A percentile compares a stretch with the other conserved stretches of the same genome.
Conservation (phyloP, 2,113 vertebrate genomes). For the Phaethornis superciliosus region DNA sequence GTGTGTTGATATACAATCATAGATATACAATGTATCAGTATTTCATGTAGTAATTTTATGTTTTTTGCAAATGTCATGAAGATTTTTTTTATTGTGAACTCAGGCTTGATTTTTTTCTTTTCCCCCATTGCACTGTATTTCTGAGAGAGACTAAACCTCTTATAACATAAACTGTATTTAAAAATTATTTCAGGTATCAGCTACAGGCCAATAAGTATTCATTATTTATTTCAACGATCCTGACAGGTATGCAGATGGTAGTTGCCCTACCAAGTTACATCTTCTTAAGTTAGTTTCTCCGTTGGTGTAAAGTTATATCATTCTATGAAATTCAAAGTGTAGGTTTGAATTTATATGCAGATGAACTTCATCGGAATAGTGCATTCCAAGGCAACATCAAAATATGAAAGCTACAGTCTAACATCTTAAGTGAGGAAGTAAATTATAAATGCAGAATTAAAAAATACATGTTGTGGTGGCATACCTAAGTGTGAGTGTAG, state of each 20-base stretch:
- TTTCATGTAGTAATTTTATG: background rate
- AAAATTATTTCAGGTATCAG: background rate
- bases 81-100: background rate
- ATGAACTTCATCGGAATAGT: background rate
- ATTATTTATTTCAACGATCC: background rate
- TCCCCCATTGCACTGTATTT: background rate
- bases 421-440: background rate
- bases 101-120: background rate
- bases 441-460: background rate
- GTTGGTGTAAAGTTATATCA: background rate
- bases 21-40: fast-evolving
- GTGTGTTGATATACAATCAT: too few species aligned
- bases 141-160: background rate
- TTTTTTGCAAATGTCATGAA: background rate
- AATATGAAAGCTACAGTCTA: background rate
- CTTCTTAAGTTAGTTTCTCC: background rate
- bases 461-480: background rate
- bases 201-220: background rate
- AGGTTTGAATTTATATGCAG: background rate
- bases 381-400: background rate
- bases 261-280: background rate
- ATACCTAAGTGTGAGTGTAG: background rate
- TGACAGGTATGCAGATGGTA: background rate
- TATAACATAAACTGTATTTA: background rate
- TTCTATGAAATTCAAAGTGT: background rate